Evolutionary conservation across 2,113 vertebrate species (phyloP).

Genomic region (Pelobates fuscus): DNA sequence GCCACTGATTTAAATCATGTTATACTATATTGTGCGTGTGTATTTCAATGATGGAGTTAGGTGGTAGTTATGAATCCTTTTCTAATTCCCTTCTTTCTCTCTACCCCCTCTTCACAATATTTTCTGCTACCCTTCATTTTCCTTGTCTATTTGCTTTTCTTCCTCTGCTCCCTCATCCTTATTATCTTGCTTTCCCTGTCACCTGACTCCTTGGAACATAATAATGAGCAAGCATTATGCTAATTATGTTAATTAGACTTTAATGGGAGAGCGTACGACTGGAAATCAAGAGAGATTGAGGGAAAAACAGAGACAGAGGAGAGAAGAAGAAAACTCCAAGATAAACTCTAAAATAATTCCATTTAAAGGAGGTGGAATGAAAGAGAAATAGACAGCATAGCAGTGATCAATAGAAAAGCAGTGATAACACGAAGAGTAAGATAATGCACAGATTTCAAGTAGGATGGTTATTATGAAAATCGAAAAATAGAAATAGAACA

Average conservation of each 20-base stretch:
- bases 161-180: not conserved
- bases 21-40: not conserved
- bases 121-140: slow-evolving; percentile 21
- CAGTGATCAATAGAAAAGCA: no score
- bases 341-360: not conserved
- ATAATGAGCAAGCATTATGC: slow-evolving; percentile 50
- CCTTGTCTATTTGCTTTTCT: slow-evolving; percentile 10
- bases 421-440: no score
- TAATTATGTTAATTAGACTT: slow-evolving; percentile 50
- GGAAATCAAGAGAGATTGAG: slow-evolving; percentile 44
- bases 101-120: not conserved
- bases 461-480: no score
- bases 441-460: no score
- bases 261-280: slow-evolving; percentile 40
- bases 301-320: slow-evolving; percentile 13
- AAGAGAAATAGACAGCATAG: not conserved
- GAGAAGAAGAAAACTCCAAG: not conserved
- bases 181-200: slow-evolving; percentile 33
- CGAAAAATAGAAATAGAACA: no score
- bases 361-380: not conserved
- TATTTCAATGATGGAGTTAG: not conserved
- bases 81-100: not conserved
- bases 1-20: slow-evolving; percentile 21
- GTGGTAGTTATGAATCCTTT: not conserved
- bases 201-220: slow-evolving; percentile 42